phyloP scores from a whole-genome alignment of 2,888 invertebrate species.

The Perithous albicinctus region DNA sequence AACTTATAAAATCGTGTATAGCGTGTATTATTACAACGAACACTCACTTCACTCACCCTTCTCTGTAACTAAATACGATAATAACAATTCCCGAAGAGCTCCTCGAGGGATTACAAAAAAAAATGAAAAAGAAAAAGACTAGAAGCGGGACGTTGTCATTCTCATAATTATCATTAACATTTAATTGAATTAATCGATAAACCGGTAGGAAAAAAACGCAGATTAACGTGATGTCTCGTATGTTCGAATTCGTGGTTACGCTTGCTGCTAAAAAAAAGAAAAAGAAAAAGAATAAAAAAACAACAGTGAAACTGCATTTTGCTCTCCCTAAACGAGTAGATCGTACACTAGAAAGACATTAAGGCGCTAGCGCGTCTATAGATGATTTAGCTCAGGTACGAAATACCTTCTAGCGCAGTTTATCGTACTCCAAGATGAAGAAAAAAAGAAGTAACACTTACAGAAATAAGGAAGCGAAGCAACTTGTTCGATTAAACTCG shows the following conservation, averaged over 20 bases:
- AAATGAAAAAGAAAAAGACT: slow-evolving; percentile 41
- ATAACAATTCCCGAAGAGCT: slow-evolving; percentile 32
- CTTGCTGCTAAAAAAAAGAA: too few species aligned
- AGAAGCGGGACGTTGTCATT: slow-evolving; percentile 48
- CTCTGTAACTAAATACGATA: slow-evolving; percentile 48
- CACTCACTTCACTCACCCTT: slow-evolving; percentile 66
- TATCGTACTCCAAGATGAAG: slow-evolving; percentile 27
- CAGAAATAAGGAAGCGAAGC: slow-evolving; percentile 17
- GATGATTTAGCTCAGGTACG: slow-evolving; percentile 25
- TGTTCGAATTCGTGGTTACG: slow-evolving; percentile 42
- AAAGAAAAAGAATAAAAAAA: slow-evolving; percentile 22
- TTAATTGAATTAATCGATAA: slow-evolving; percentile 43
- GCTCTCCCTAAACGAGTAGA: slow-evolving; percentile 51
- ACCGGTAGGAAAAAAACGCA: slow-evolving; percentile 18
- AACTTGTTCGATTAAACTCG: slow-evolving; percentile 60
- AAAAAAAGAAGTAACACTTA: slow-evolving; percentile 9
- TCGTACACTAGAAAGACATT: slow-evolving; percentile 43
- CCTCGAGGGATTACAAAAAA: too few species aligned
- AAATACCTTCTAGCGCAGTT: slow-evolving; percentile 30
- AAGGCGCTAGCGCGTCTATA: slow-evolving; percentile 47
- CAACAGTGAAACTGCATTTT: slow-evolving; percentile 50
- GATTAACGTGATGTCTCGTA: slow-evolving; percentile 23
- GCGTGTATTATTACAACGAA: slow-evolving; percentile 78
- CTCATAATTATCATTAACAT: slow-evolving; percentile 59
- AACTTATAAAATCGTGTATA: slow-evolving; percentile 68